Percentiles rank a stretch among this genome's conserved stretches.
These are phyloP conservation scores for Ginglymostoma cirratum DNA, from an alignment of 2,113 vertebrate genomes.

Conservation along the genomic window DNA sequence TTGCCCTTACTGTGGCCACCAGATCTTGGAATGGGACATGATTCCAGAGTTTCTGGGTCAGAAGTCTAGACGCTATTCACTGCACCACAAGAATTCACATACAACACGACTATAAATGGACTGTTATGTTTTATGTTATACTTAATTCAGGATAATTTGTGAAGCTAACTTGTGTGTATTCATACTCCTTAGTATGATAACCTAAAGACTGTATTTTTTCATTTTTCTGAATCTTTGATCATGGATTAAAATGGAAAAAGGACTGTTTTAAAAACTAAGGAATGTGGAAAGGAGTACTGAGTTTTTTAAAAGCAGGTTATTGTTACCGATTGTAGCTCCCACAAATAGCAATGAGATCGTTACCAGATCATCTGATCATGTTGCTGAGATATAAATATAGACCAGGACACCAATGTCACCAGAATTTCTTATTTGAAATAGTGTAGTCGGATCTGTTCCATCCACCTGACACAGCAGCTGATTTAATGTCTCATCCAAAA, in stretches of 20 bases:
- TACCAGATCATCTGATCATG: too few relatives aligned
- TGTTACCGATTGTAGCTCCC: neutral
- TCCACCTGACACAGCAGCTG: neutral
- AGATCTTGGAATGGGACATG: too few relatives aligned
- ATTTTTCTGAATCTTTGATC: too few relatives aligned
- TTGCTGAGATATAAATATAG: neutral
- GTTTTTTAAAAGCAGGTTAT: too few relatives aligned
- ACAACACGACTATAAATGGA: neutral
- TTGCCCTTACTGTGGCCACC: too few relatives aligned
- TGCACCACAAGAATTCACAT: neutral
- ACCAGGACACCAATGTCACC: neutral
- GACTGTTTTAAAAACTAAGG: too few relatives aligned
- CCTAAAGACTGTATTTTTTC: too few relatives aligned
- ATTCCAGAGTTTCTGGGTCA: too few relatives aligned
- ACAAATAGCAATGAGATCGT: neutral
- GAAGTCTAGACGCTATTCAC: too few relatives aligned
- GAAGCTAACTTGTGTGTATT: neutral
- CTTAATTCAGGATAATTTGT: conserved; percentile 10
- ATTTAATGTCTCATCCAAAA: neutral
- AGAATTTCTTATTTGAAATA: too few relatives aligned
- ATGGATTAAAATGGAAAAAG: too few relatives aligned
- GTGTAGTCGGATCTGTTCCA: neutral
- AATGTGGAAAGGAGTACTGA: too few relatives aligned
- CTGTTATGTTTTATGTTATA: neutral
- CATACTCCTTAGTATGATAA: neutral